A percentile compares a stretch with the other conserved stretches of the same genome.
These are phyloP conservation scores for Xiphophorus couchianus DNA, from an alignment of 2,113 vertebrate genomes.

Conservation along the genomic window DNA sequence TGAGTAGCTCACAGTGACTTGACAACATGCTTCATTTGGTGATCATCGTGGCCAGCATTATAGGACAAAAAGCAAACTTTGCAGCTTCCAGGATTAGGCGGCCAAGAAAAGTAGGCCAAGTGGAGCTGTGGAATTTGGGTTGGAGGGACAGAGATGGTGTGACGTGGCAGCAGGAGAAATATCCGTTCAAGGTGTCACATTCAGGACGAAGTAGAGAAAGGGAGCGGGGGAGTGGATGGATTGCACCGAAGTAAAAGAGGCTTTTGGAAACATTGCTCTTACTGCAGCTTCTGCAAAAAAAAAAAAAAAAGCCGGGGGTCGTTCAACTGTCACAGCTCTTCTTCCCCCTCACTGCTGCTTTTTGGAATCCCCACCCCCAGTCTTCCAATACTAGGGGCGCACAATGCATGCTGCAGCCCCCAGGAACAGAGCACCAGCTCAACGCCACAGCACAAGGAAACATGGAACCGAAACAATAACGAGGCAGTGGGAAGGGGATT, in stretches of 20 bases:
- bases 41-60: conserved; percentile 42
- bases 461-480: conserved; percentile 3
- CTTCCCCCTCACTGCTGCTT: conserved; percentile 11
- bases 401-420: conserved; percentile 56
- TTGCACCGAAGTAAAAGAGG: conserved; percentile 2
- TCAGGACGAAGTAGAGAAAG: conserved; percentile 36
- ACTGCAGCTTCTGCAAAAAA: conserved; percentile 18
- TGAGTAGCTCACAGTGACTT: conserved; percentile 36
- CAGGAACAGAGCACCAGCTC: conserved; percentile 58
- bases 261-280: neutral
- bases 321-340: conserved; percentile 47
- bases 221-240: neutral
- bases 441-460: conserved; percentile 32
- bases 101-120: conserved; percentile 49
- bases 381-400: conserved; percentile 47
- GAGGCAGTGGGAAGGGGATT: conserved; percentile 54
- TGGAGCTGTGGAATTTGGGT: conserved; percentile 9
- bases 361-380: neutral
- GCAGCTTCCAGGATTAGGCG: conserved; percentile 37
- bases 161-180: conserved; percentile 13
- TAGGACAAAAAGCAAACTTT: conserved; percentile 33
- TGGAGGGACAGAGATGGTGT: conserved; percentile 6
- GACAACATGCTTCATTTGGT: conserved; percentile 40
- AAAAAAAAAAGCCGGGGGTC: conserved; percentile 19
- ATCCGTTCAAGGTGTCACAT: conserved; percentile 44